Conservation (phyloP, 2,888 invertebrate species). For the Meta bourneti region DNA sequence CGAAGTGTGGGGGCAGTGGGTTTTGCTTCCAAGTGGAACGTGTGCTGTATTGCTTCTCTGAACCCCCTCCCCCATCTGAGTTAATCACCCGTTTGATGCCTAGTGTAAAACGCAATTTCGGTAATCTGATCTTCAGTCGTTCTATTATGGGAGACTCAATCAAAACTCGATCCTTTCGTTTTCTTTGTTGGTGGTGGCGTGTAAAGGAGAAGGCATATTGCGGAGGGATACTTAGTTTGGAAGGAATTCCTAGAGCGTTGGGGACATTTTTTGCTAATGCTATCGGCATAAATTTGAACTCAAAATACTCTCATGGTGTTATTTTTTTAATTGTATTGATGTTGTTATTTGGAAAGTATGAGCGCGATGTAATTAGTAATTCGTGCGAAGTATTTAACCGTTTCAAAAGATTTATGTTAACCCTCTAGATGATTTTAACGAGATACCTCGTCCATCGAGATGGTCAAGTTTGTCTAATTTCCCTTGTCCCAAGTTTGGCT, state of each 20-base stretch:
- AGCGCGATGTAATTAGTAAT: background rate
- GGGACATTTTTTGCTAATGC: background rate
- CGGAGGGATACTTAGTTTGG: background rate
- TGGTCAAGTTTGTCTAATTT: no score
- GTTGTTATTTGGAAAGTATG: background rate
- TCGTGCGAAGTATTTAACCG: background rate
- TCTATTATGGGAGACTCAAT: background rate
- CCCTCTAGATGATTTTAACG: no score
- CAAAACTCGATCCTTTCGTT: background rate
- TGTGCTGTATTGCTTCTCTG: background rate
- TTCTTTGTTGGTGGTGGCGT: background rate
- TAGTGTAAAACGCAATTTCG: background rate
- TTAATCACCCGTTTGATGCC: conserved; percentile 18
- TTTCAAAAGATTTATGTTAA: no score
- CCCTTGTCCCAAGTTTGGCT: no score
- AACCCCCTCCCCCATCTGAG: background rate
- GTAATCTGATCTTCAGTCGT: background rate
- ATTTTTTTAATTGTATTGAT: background rate
- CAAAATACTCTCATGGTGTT: background rate
- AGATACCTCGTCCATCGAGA: no score
- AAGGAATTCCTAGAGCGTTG: background rate
- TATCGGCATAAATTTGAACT: no score
- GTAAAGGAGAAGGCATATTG: background rate
- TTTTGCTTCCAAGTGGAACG: background rate
- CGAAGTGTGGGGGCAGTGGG: background rate